Conservation (phyloP, 2,797 vertebrate species). For the Pogoniulus pusillus region DNA sequence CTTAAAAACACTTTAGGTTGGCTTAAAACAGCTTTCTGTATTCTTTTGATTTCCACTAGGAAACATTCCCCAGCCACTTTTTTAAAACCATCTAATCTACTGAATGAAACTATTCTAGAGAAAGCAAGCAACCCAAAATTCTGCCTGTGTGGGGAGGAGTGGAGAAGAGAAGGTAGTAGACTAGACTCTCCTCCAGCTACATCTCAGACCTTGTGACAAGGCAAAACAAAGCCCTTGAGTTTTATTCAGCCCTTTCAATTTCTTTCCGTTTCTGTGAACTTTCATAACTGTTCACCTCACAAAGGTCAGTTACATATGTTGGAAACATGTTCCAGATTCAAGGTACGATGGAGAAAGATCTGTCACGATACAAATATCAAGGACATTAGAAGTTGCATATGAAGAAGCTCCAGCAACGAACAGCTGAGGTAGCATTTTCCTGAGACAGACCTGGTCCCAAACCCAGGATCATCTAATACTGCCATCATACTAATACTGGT, state of each 20-base stretch:
- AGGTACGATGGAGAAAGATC: background rate
- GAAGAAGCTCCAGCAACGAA: background rate
- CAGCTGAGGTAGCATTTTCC: background rate
- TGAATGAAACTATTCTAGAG: background rate
- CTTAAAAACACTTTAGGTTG: background rate
- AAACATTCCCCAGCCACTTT: background rate
- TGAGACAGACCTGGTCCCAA: background rate
- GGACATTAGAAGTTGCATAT: background rate
- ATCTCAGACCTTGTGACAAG: background rate
- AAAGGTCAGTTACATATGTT: background rate
- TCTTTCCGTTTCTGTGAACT: background rate
- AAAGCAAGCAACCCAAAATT: constrained; percentile 6
- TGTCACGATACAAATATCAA: background rate
- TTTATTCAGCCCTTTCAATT: constrained; percentile 16
- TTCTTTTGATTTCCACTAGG: background rate
- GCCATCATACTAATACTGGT: background rate
- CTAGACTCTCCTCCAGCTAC: background rate
- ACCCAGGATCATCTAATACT: background rate
- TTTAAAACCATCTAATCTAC: background rate
- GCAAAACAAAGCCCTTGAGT: background rate
- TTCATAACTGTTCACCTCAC: constrained; percentile 8
- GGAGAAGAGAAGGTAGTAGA: background rate
- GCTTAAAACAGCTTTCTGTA: background rate
- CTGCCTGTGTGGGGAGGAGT: background rate
- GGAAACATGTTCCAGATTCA: background rate